phyloP scores from a whole-genome alignment of 1,140 invertebrate genomes.

The Temnothorax longispinosus region DNA sequence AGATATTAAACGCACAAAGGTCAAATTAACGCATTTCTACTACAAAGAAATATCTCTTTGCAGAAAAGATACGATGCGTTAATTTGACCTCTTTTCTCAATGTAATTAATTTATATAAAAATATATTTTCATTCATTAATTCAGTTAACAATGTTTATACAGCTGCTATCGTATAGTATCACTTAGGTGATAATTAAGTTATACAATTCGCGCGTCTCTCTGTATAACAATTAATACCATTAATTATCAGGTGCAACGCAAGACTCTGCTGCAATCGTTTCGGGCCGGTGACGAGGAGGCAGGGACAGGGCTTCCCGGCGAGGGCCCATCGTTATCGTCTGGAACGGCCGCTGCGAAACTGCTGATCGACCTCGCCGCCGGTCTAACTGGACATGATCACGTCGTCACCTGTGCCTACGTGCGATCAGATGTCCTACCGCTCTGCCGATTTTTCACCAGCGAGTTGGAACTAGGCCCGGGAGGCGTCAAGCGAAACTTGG shows the following conservation, averaged over 20 bases:
- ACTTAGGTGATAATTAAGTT: neutral
- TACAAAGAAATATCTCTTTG: neutral
- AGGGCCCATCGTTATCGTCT: constrained; percentile 70
- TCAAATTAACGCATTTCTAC: neutral
- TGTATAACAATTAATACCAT: neutral
- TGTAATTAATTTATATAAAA: neutral
- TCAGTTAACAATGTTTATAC: neutral
- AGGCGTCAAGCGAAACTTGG: constrained; percentile 75
- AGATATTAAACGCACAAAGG: neutral
- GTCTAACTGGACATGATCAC: constrained; percentile 68
- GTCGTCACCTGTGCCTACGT: constrained; percentile 75
- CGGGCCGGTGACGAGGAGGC: constrained; percentile 60
- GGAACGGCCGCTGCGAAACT: constrained; percentile 78
- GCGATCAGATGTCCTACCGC: constrained; percentile 76
- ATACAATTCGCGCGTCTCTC: neutral
- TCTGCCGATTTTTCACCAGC: constrained; percentile 78
- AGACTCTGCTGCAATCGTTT: constrained; percentile 70
- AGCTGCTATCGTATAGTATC: neutral
- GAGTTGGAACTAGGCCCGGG: constrained; percentile 76
- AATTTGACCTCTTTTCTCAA: neutral
- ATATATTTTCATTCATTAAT: neutral
- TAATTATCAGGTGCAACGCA: constrained; percentile 70
- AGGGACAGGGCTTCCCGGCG: constrained; percentile 37
- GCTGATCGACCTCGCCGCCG: constrained; percentile 73
- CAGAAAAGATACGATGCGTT: neutral